phyloP scores from a whole-genome alignment of 2,113 vertebrate species.

The Limnothrissa miodon region DNA sequence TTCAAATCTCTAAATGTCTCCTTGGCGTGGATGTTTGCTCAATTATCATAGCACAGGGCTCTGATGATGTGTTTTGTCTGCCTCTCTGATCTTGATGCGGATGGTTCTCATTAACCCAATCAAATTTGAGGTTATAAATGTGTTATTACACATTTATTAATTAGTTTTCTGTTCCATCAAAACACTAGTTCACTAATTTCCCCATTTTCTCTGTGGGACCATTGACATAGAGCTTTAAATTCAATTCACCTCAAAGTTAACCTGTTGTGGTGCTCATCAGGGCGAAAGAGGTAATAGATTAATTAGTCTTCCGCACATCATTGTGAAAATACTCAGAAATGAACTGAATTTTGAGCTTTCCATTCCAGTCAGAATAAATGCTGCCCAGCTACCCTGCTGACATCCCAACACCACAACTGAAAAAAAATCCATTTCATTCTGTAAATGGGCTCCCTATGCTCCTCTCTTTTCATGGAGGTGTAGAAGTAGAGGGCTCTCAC shows the following conservation, averaged over 20 bases:
- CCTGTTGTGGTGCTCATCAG: conserved; percentile 46
- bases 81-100: background rate
- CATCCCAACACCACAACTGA: background rate
- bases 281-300: conserved; percentile 15
- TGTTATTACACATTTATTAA: conserved; percentile 29
- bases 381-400: conserved; percentile 17
- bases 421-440: background rate
- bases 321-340: conserved; percentile 48
- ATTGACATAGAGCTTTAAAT: conserved; percentile 30
- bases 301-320: conserved; percentile 39
- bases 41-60: background rate
- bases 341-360: conserved; percentile 43
- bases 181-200: conserved; percentile 15
- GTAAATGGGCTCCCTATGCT: background rate
- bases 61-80: background rate
- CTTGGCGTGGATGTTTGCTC: background rate
- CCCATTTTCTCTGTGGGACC: background rate
- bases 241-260: conserved; percentile 44
- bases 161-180: background rate
- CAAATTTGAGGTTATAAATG: background rate
- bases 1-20: background rate
- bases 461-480: conserved; percentile 24
- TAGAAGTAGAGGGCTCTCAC: conserved; percentile 34
- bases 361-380: conserved; percentile 34
- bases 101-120: background rate